Evolutionary conservation across 92 coral and sea anemone genomes (phyloP).

Genomic region (Porites divaricata): DNA sequence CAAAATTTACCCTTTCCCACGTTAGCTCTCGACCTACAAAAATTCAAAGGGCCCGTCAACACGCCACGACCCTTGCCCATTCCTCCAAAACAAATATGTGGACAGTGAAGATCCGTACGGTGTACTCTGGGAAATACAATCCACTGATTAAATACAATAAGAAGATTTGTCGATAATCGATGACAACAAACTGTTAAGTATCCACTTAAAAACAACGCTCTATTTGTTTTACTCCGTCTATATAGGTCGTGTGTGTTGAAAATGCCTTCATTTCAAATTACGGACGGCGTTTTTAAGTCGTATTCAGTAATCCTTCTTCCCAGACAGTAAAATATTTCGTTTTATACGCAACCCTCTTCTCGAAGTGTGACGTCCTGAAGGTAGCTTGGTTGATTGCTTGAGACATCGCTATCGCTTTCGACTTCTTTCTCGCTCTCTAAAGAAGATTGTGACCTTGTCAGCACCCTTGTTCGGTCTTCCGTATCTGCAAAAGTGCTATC

Average conservation of each 20-base stretch:
- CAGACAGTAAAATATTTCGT: not conserved
- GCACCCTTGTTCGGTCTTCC: not conserved
- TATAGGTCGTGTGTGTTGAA: not conserved
- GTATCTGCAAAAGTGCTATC: slow-evolving; percentile 29
- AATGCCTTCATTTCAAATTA: not conserved
- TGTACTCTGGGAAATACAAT: too few relatives aligned
- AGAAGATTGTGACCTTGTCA: slow-evolving; percentile 5
- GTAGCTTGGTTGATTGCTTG: not conserved
- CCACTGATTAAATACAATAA: too few relatives aligned
- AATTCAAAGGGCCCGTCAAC: too few relatives aligned
- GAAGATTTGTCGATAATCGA: not conserved
- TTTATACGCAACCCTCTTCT: not conserved
- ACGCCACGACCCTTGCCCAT: too few relatives aligned
- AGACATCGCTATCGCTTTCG: slow-evolving; percentile 18
- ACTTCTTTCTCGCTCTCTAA: not conserved
- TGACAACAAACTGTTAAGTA: not conserved
- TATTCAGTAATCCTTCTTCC: not conserved
- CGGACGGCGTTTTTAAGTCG: too few relatives aligned
- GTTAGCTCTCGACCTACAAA: too few relatives aligned
- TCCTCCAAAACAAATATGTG: too few relatives aligned
- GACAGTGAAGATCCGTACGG: too few relatives aligned
- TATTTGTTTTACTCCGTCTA: not conserved
- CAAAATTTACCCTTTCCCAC: too few relatives aligned
- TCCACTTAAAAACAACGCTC: not conserved
- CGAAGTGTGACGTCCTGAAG: slow-evolving; percentile 10